Evolutionary conservation across 2,113 vertebrate genomes (phyloP), one percentile per base, ranked within the genome.

Genomic region (Isichthys henryi): DNA sequence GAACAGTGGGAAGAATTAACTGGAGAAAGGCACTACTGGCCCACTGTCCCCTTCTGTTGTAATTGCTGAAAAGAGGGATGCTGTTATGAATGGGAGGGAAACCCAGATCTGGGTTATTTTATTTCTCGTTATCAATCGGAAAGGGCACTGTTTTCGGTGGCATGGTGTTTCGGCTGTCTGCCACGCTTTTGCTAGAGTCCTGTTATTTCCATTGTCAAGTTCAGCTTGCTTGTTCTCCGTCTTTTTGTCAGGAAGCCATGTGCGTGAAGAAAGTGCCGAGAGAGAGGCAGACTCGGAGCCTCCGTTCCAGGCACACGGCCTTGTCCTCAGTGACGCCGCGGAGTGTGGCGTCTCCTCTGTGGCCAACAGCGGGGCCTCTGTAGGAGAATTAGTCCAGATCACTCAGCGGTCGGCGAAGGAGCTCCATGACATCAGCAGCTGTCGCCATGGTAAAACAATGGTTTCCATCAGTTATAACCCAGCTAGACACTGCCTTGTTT

Each of bases 331-430:
- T 62, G 93, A 91, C 93, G 93, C 91, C 3, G 21, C 90, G 70
- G 94, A 95, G 70, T 92, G 91, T 58, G 94, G 94, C 21, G 2
- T 92, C 74, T 94, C 93, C n/a, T 94, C 94, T 52, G 52, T 92
- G 52, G 95, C 94, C 66, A 96, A 96, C 93, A 96, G 93, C 1
- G 93, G 93, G 84, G 92, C 92, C 88, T 87, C 92, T 31, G 96
- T 96, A 86, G 96, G 96, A 52, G 96, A 97, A 91, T 90, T 95
- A 89, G 95, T 93, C 86, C 92, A 91, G 92, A 93, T 0, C 1
- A 88, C 93, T 0, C 93, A 94, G 90, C 92, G 89, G 56, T 90
- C 91, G 45, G 95, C 94, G 83, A 84, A 92, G 49, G 50, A 39
- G 49, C 52, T 91, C 0, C 90, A 89, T 91, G 90, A 89, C 77